Percentiles rank a stretch among this genome's conserved stretches.
These are phyloP conservation scores for Malaclemys terrapin DNA, from an alignment of 2,113 vertebrate species.

Conservation along the genomic window DNA sequence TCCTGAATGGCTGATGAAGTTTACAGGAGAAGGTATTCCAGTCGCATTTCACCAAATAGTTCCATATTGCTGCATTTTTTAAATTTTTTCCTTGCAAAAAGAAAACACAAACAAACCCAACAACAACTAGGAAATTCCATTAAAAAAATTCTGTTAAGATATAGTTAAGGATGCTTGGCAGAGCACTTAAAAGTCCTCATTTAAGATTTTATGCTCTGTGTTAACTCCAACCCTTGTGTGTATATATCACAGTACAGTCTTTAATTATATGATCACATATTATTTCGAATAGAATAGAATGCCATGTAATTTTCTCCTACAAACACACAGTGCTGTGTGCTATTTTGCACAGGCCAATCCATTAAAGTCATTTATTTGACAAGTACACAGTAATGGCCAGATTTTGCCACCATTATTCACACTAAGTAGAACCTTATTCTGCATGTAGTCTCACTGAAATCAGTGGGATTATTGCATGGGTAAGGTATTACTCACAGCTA, in stretches of 20 bases:
- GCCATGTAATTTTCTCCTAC: constrained; percentile 21
- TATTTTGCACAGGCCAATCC: not conserved
- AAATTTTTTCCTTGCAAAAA: not conserved
- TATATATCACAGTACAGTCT: not conserved
- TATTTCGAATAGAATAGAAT: not conserved
- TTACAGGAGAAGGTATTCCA: not conserved
- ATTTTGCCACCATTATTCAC: constrained; percentile 59
- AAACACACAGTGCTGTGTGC: not conserved
- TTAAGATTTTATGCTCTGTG: not conserved
- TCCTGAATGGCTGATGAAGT: not conserved
- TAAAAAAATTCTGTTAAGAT: not conserved
- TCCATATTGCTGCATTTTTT: not conserved
- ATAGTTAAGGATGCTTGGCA: not conserved
- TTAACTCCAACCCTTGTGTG: not conserved
- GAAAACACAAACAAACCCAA: not conserved
- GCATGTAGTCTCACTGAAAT: constrained; percentile 55
- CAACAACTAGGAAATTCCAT: not conserved
- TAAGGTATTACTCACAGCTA: constrained; percentile 68
- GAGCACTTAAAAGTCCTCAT: not conserved
- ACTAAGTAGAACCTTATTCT: constrained; percentile 58
- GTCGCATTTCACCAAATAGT: not conserved
- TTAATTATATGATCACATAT: not conserved
- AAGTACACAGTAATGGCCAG: constrained; percentile 24
- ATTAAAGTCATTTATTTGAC: constrained; percentile 31
- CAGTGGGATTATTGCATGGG: constrained; percentile 61